A percentile compares a stretch with the other conserved stretches of the same genome.
These are phyloP conservation scores for Martes martes DNA, from an alignment of 2,113 vertebrate species.

Conservation along the genomic window DNA sequence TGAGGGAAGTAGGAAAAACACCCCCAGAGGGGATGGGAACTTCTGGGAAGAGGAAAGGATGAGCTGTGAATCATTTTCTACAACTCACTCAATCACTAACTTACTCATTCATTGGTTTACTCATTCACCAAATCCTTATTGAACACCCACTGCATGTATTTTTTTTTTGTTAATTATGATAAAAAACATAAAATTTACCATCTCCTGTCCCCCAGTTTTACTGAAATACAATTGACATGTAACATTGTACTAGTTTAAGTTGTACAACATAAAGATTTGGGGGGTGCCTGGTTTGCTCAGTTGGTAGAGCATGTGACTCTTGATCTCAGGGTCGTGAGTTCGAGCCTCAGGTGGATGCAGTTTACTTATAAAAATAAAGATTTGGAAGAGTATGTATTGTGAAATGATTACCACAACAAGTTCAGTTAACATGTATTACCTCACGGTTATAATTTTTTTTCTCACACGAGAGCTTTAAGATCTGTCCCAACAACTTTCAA, in stretches of 20 bases:
- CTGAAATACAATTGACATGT: not conserved
- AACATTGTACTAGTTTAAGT: not conserved
- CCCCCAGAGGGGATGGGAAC: not conserved
- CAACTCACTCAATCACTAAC: not conserved
- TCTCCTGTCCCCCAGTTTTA: not conserved
- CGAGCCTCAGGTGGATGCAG: not conserved
- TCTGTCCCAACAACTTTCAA: not conserved
- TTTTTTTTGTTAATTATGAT: not conserved
- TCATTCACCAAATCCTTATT: not conserved
- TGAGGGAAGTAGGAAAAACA: not conserved
- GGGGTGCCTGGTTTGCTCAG: not conserved
- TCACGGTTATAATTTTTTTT: not conserved
- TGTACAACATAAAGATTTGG: not conserved
- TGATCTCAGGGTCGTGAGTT: not conserved
- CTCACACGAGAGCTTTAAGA: not conserved
- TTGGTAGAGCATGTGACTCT: not conserved
- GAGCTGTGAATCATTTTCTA: not conserved
- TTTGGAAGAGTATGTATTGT: not conserved
- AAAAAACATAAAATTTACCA: not conserved
- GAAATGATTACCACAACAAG: not conserved
- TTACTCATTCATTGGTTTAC: not conserved
- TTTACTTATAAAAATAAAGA: not conserved
- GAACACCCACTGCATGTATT: not conserved
- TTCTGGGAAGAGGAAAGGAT: not conserved
- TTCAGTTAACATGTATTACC: not conserved